phyloP scores from a whole-genome alignment of 2,113 vertebrate species.

The Bubo bubo region DNA sequence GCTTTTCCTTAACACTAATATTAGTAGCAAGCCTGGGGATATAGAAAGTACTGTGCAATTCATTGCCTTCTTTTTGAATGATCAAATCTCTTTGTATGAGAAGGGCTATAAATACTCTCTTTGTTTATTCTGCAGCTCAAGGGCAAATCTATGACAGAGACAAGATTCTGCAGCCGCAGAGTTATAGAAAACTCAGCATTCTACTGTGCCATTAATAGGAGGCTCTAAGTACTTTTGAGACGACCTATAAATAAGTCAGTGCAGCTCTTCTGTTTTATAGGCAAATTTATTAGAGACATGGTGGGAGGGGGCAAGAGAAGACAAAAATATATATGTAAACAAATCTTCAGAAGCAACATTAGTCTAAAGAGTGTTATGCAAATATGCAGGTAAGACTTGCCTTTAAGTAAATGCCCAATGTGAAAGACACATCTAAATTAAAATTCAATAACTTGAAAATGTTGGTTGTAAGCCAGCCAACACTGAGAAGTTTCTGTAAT shows the following conservation, averaged over 20 bases:
- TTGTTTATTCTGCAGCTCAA: slow-evolving; percentile 56
- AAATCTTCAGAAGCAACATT: background rate
- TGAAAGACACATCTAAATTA: background rate
- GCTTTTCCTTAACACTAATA: slow-evolving; percentile 23
- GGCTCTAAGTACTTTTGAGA: slow-evolving; percentile 27
- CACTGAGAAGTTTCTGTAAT: background rate
- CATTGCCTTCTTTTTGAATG: slow-evolving; percentile 13
- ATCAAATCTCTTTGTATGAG: slow-evolving; percentile 24
- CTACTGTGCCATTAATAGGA: slow-evolving; percentile 10
- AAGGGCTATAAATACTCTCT: slow-evolving; percentile 36
- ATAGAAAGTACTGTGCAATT: background rate
- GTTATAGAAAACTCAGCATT: slow-evolving; percentile 18
- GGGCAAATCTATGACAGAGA: slow-evolving; percentile 23
- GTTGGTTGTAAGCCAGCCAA: background rate
- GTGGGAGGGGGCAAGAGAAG: background rate
- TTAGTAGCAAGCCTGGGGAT: slow-evolving; percentile 11
- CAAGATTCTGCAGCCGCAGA: slow-evolving; percentile 21
- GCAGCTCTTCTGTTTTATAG: background rate
- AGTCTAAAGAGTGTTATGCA: background rate
- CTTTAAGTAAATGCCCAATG: background rate
- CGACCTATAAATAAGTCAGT: slow-evolving; percentile 45
- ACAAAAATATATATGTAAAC: background rate
- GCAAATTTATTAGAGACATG: background rate
- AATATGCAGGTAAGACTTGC: background rate
- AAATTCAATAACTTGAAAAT: background rate